Percentiles rank a stretch among this genome's conserved stretches.
These are phyloP conservation scores for Dipodomys ordii DNA, from an alignment of 2,113 vertebrate genomes.

Conservation along the genomic window DNA sequence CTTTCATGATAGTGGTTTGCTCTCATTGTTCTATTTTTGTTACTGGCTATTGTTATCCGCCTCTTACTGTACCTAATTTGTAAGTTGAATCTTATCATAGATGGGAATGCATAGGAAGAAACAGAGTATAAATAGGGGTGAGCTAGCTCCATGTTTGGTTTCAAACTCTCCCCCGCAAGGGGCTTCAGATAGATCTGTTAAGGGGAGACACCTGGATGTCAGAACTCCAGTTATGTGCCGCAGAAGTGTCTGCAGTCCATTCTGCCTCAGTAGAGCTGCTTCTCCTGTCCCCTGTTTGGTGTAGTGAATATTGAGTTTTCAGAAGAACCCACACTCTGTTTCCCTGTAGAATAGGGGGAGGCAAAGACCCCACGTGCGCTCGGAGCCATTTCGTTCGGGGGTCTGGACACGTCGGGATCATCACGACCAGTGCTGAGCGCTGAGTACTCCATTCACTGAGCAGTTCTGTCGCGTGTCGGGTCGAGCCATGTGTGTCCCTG, in stretches of 20 bases:
- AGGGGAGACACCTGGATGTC: not conserved
- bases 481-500: not conserved
- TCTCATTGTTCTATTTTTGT: not conserved
- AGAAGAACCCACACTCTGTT: not conserved
- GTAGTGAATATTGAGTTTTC: slow-evolving; percentile 53
- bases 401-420: not conserved
- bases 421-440: too few relatives aligned
- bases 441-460: not conserved
- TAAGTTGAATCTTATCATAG: not conserved
- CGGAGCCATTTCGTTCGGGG: not conserved
- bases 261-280: not conserved
- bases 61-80: not conserved
- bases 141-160: fast-evolving
- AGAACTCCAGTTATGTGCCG: fast-evolving
- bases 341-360: not conserved
- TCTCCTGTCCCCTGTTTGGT: not conserved
- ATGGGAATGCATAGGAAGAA: not conserved
- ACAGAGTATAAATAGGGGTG: too few relatives aligned
- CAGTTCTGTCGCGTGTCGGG: not conserved
- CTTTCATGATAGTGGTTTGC: not conserved
- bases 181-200: not conserved
- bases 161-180: not conserved
- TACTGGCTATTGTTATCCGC: not conserved
- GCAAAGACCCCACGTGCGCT: not conserved
- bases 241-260: fast-evolving